Evolutionary conservation across 1,140 invertebrate species (phyloP).

Genomic region (Mesaphorura yosii): DNA sequence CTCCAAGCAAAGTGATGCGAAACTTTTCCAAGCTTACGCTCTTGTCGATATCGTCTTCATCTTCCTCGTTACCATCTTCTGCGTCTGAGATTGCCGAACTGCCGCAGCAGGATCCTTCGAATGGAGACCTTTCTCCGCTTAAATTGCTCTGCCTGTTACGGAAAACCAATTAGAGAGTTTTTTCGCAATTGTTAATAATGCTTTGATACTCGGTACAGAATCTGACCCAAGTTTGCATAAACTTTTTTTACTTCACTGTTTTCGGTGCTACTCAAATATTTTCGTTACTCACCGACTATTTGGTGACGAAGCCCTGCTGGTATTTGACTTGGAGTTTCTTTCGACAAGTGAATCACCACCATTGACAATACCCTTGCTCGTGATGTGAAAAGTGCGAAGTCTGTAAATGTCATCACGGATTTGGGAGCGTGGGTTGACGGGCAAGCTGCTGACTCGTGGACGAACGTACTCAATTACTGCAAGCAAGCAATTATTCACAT

Average conservation of each 20-base stretch:
- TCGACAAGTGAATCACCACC: slow-evolving; percentile 78
- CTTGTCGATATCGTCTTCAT: no score
- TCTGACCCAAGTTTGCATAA: no score
- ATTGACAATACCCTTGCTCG: slow-evolving; percentile 78
- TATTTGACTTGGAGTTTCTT: slow-evolving; percentile 62
- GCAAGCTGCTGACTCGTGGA: slow-evolving; percentile 67
- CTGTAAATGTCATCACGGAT: slow-evolving; percentile 71
- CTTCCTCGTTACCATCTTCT: slow-evolving; percentile 41
- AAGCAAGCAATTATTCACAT: no score
- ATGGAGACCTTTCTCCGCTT: slow-evolving; percentile 60
- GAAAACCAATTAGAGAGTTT: no score
- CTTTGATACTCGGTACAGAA: no score
- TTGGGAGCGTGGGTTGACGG: slow-evolving; percentile 66
- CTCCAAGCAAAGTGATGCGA: slow-evolving; percentile 70
- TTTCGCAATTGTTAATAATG: no score
- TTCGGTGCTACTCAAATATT: no score
- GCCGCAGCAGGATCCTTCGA: slow-evolving; percentile 69
- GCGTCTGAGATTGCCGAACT: slow-evolving; percentile 58
- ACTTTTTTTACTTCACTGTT: no score
- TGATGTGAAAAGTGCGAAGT: slow-evolving; percentile 76
- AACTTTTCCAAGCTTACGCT: slow-evolving; percentile 51
- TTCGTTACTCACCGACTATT: slow-evolving; percentile 66
- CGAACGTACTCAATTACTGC: slow-evolving; percentile 66
- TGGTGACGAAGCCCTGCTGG: slow-evolving; percentile 64
- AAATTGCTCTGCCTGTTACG: slow-evolving; percentile 38